Base-by-base conservation (phyloP, 2,888 invertebrate genomes). In the Heteromurus nitidus region DNA sequence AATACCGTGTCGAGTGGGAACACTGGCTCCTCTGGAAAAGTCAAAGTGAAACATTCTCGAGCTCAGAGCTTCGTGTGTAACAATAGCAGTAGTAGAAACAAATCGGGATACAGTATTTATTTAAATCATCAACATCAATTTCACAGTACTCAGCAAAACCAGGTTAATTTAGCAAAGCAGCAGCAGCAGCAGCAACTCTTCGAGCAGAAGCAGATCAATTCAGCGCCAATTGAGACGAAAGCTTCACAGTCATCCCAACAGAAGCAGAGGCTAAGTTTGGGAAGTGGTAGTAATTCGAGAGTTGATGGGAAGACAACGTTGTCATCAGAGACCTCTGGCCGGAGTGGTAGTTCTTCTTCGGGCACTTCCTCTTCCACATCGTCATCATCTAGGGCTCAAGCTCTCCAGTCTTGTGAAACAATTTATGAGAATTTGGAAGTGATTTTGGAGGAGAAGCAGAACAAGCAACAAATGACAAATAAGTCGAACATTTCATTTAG, bases 371-470 rank as follows among this genome's bases (percentile, higher is more conserved):
- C 75, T 9, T 18, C 58, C 0, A 18, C 80, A 5, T 44, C 64
- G 36, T 50, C 74, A 1, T 64, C 65, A 0, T 18, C 64, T 20
- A 9, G 64, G 3, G 55, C 11, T n/a, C 44, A 53, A 13, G 62
- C 64, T 58, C 22, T 70, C 42, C 76, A 82, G 60, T 28, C 77
- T 3, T 77, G 84, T 74, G 87, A 87, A 64, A 86, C 85, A 3
- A 87, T 87, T 68, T 87, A 87, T 75, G 87, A 87, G 55, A 87
- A 87, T 55, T 67, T 86, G 62, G 85, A 87, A 82, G 85, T 86
- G 11, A 85, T 86, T 80, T 74, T 85, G 24, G 85, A 87, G 62
- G 86, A 87, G 70, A 77, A 79, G 24, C 80, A 73, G 62, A 80
- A 72, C 18, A 58, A 79, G 44, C 69, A 68, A 47, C 62, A 60